Evolutionary conservation across 2,888 invertebrate genomes (phyloP).

Genomic region (Minunthozetes semirufus): DNA sequence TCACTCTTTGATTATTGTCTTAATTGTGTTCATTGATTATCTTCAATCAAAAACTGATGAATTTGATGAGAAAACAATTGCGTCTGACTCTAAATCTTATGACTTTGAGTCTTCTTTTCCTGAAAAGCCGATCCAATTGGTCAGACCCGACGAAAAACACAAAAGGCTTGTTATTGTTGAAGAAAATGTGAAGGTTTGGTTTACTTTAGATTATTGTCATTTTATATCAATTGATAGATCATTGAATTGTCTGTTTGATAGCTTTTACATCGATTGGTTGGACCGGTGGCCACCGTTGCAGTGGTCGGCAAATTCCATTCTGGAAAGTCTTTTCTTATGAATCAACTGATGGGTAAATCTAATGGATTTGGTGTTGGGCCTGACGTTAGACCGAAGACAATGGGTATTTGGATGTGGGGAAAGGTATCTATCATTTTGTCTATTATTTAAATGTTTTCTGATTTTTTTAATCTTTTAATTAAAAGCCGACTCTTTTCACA

Average conservation of each 20-base stretch:
- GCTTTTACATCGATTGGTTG: constrained; percentile 40
- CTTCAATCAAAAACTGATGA: background rate
- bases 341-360: constrained; percentile 43
- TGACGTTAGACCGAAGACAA: constrained; percentile 42
- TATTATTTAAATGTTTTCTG: background rate
- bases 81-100: background rate
- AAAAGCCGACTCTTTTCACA: constrained; percentile 39
- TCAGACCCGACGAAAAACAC: constrained; percentile 37
- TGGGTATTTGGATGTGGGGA: constrained; percentile 44
- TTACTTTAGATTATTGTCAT: background rate
- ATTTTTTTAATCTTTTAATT: constrained; percentile 16
- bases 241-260: constrained; percentile 23
- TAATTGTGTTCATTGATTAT: background rate
- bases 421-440: constrained; percentile 37
- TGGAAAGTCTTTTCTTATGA: constrained; percentile 43
- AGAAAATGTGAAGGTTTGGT: constrained; percentile 41
- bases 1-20: background rate
- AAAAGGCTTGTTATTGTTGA: constrained; percentile 40
- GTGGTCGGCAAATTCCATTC: constrained; percentile 44
- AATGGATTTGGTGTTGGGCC: constrained; percentile 43
- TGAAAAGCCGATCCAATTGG: constrained; percentile 39
- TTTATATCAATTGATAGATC: background rate
- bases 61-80: background rate
- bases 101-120: background rate
- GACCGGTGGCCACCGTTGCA: constrained; percentile 41